Base-by-base conservation (phyloP, 2,888 invertebrate species). In the Mactromeris polynyma region DNA sequence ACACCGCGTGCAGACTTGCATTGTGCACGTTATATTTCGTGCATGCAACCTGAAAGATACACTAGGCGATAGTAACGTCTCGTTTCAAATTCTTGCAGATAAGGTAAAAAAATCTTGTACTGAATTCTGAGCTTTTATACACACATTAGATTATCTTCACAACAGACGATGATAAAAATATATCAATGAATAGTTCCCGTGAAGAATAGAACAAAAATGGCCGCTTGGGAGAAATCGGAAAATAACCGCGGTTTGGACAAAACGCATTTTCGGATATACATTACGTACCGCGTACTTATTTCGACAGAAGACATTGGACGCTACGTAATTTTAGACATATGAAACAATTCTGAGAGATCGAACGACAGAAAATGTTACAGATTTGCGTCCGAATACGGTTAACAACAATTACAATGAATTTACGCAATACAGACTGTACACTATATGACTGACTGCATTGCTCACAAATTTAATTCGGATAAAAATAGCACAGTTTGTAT, bases 41-140 rank as follows among this genome's bases (percentile, higher is more conserved):
- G 85, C 85, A 42, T 80, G 42, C 21, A 69, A 86, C 81, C 86
- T 36, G 38, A 81, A 73, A 86, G 86, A 86, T 86, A 86, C 81
- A 36, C 73, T 46, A 0, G 7, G 21, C 40, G 86, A 86, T 86
- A 86, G 86, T 81, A 9, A 86, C 73, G 86, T 69, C 46, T 86
- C 73, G 81, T 86, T 81, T 79, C 80, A 40, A 77, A 85, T 85
- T 46, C 79, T 31, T 54, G 40, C 19, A 64, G 85, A 85, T 80
- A 79, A 31, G 31, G 14, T 7, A 40, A 40, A 78, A 79, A 40
- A 40, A 79, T 46, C 42, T 9, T 40, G 79, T 40, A 40, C 79
- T 26, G 26, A 26, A 26, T 79, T 14, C 73, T 19, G 73, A 36
- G 73, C 36, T 33, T 36, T 36, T 36, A 33, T 11, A 73, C 73